Evolutionary conservation across 2,888 invertebrate species (phyloP).

Genomic region (Caenorhabditis zanzibari): DNA sequence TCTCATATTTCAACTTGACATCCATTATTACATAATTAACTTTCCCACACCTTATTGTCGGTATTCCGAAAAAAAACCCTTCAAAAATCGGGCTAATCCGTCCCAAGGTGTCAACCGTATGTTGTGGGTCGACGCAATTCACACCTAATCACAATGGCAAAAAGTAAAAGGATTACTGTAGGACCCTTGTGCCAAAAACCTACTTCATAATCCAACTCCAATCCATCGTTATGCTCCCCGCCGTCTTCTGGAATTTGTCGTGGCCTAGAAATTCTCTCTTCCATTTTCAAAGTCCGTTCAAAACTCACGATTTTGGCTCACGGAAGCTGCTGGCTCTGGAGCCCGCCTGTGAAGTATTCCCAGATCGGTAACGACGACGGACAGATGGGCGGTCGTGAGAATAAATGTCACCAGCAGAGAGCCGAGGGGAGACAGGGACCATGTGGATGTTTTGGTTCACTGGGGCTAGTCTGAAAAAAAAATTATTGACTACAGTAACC

Average conservation of each 20-base stretch:
- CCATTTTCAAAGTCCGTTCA: not conserved
- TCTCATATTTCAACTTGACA: too few relatives aligned
- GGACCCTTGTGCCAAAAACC: too few relatives aligned
- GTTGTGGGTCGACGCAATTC: too few relatives aligned
- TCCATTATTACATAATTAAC: slow-evolving; percentile 1
- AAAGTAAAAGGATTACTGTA: too few relatives aligned
- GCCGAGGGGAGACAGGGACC: slow-evolving; percentile 56
- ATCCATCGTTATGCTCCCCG: slow-evolving; percentile 44
- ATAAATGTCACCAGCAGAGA: slow-evolving; percentile 47
- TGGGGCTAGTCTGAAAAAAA: slow-evolving; percentile 54
- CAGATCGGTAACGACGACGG: slow-evolving; percentile 45
- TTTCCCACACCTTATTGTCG: not conserved
- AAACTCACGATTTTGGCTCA: slow-evolving; percentile 29
- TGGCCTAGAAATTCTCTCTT: slow-evolving; percentile 6
- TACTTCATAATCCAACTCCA: slow-evolving; percentile 35
- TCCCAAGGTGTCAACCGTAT: not conserved
- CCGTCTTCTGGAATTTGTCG: slow-evolving; percentile 15
- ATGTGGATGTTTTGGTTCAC: slow-evolving; percentile 56
- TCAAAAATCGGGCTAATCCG: not conserved
- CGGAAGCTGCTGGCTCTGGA: slow-evolving; percentile 48
- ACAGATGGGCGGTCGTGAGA: slow-evolving; percentile 22
- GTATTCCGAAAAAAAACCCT: not conserved
- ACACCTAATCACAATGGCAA: too few relatives aligned
- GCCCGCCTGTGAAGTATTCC: slow-evolving; percentile 19
- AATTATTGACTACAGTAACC: not conserved